A percentile compares a stretch with the other conserved stretches of the same genome.
phyloP scores from a whole-genome alignment of 1,140 invertebrate species.

The Ectropis grisescens region DNA sequence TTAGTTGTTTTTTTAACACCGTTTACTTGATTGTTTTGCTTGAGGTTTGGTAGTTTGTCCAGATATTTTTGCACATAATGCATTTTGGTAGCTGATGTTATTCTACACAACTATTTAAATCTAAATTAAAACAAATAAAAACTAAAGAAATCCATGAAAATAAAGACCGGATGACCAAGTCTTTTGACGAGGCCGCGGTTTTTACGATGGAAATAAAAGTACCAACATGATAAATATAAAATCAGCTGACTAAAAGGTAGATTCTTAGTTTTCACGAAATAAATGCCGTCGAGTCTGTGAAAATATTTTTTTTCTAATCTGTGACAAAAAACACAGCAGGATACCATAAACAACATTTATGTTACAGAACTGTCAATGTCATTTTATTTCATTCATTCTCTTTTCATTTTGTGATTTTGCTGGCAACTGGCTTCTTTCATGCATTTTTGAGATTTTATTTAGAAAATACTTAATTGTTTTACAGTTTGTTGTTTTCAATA shows the following conservation, averaged over 20 bases:
- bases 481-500: no score
- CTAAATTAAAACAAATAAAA: slow-evolving; percentile 1
- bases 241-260: slow-evolving; percentile 42
- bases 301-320: no score
- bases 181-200: slow-evolving; percentile 18
- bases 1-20: slow-evolving; percentile 56
- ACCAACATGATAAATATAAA: slow-evolving; percentile 41
- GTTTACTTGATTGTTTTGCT: slow-evolving; percentile 28
- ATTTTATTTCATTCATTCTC: no score
- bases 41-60: slow-evolving; percentile 45
- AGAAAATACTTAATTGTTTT: no score
- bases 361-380: no score
- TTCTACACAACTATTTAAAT: background rate
- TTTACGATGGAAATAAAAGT: slow-evolving; percentile 26
- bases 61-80: slow-evolving; percentile 59
- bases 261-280: no score
- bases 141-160: slow-evolving; percentile 7
- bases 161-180: slow-evolving; percentile 1
- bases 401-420: no score
- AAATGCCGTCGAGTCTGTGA: no score
- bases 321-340: no score
- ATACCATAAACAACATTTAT: no score
- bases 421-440: no score
- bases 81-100: slow-evolving; percentile 22
- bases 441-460: no score